phyloP scores from a whole-genome alignment of 2,113 vertebrate species.

The Hemiscyllium ocellatum region DNA sequence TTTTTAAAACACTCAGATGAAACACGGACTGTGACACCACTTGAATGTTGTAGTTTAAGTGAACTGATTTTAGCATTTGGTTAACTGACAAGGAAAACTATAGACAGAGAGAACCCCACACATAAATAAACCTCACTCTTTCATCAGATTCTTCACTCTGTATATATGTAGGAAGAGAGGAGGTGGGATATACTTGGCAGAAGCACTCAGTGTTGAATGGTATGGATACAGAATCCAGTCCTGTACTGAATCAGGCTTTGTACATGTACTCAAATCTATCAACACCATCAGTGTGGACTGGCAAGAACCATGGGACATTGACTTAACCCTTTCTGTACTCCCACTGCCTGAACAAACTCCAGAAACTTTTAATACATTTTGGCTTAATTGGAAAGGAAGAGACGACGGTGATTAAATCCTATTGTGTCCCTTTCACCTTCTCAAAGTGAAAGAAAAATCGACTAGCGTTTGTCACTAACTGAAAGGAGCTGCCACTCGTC shows the following conservation, averaged over 20 bases:
- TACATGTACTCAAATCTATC: neutral
- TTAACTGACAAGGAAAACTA: neutral
- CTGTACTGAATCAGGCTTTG: neutral
- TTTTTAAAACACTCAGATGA: neutral
- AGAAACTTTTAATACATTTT: neutral
- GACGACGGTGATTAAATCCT: neutral
- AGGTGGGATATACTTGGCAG: neutral
- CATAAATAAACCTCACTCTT: conserved; percentile 5
- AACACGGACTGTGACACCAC: neutral
- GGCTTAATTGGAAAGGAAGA: neutral
- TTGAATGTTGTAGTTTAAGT: neutral
- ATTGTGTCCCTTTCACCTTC: neutral
- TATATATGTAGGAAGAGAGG: conserved; percentile 12
- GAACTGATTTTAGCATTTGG: neutral
- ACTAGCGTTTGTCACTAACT: neutral
- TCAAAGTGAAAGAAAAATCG: neutral
- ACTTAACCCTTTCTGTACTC: too few relatives aligned
- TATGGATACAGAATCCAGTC: neutral
- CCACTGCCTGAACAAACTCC: neutral
- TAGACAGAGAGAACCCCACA: neutral
- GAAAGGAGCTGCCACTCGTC: neutral
- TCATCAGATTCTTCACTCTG: conserved; percentile 2
- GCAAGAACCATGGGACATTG: too few relatives aligned
- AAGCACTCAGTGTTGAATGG: neutral
- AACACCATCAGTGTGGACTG: too few relatives aligned